A percentile compares a stretch with the other conserved stretches of the same genome.
phyloP scores from a whole-genome alignment of 2,113 vertebrate genomes.

The Thomomys bottae region DNA sequence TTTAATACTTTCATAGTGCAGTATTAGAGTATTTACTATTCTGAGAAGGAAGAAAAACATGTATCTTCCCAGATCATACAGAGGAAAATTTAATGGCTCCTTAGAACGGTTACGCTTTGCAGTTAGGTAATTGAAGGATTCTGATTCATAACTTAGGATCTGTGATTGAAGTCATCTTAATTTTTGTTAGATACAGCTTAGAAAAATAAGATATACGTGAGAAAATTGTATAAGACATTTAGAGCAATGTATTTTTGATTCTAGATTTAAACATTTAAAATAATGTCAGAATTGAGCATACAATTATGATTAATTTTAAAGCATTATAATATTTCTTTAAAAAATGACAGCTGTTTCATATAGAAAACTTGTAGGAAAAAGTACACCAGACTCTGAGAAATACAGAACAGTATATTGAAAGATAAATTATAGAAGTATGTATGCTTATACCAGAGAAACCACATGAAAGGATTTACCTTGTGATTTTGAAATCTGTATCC shows the following conservation, averaged over 20 bases:
- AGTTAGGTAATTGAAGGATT: conserved; percentile 19
- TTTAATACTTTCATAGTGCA: neutral
- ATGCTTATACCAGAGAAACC: conserved; percentile 32
- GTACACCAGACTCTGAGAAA: neutral
- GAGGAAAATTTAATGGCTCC: neutral
- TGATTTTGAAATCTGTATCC: neutral
- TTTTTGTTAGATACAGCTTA: neutral
- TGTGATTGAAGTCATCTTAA: conserved; percentile 22
- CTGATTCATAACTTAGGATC: neutral
- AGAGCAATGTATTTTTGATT: neutral
- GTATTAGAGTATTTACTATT: neutral
- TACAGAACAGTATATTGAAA: conserved; percentile 11
- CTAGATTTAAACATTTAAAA: conserved; percentile 18
- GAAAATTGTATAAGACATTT: neutral
- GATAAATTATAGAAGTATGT: conserved; percentile 37
- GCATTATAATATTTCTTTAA: neutral
- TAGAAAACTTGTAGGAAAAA: neutral
- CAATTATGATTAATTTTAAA: conserved; percentile 18
- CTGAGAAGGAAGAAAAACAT: neutral
- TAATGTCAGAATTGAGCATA: neutral
- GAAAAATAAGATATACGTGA: neutral
- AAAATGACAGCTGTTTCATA: neutral
- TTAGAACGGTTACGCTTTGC: neutral
- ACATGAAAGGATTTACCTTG: neutral
- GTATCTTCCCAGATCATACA: neutral